phyloP scores from a whole-genome alignment of 2,797 vertebrate genomes.

The Halcyon smyrnensis region DNA sequence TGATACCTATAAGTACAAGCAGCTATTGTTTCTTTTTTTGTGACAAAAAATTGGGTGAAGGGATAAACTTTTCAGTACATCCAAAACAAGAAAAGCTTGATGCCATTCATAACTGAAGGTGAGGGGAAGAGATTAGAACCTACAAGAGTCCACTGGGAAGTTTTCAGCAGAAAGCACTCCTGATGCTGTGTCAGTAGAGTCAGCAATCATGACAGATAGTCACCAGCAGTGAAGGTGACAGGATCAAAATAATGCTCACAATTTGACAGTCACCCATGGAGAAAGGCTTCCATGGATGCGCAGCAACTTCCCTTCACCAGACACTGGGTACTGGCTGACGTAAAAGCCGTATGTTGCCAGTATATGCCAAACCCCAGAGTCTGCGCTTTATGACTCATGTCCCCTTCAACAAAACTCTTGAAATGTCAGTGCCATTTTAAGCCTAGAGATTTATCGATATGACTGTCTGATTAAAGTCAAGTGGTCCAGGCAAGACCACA shows the following conservation, averaged over 20 bases:
- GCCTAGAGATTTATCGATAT: background rate
- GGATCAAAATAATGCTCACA: background rate
- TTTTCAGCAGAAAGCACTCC: background rate
- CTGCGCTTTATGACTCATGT: slow-evolving; percentile 17
- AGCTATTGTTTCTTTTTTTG: background rate
- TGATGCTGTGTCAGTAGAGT: background rate
- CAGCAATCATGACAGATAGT: background rate
- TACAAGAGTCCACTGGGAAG: background rate
- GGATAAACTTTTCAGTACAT: background rate
- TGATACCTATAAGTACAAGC: background rate
- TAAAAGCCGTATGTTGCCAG: background rate
- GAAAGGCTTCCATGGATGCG: background rate
- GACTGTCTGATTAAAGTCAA: slow-evolving; percentile 29
- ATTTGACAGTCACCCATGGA: background rate
- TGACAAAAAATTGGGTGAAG: background rate
- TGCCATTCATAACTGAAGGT: background rate
- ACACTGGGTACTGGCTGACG: background rate
- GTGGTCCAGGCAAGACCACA: background rate
- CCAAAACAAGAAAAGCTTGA: background rate
- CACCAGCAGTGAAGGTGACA: background rate
- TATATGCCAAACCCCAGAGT: fast-evolving
- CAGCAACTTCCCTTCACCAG: background rate
- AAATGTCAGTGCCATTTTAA: slow-evolving; percentile 42
- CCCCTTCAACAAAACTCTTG: background rate
- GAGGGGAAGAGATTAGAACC: background rate